Base-by-base conservation (phyloP, 2,113 vertebrate species). In the Tympanuchus pallidicinctus region DNA sequence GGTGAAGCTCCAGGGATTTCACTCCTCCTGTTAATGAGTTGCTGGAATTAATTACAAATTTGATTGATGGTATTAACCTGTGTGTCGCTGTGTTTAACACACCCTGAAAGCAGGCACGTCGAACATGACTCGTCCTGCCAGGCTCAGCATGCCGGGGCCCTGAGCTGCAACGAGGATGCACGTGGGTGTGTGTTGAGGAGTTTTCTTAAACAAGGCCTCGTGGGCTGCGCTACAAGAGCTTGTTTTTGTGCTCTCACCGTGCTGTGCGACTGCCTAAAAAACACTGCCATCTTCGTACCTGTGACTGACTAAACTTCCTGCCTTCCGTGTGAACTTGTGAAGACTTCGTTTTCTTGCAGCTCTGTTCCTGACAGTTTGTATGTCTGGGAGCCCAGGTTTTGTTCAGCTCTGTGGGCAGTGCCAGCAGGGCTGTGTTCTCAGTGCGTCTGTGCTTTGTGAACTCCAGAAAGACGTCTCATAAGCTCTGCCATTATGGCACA, bases 11-110 rank as follows among this genome's bases (percentile, higher is more conserved):
- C 45, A 36, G 47, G 56, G 93, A 78, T 70, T 93, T 86, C 47
- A 78, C 25, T 92, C 34, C 38, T 78, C 22, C 50, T n/a, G 57
- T 54, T 93, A 90, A 91, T 43, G 81, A 82, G 66, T 19, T 78
- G 78, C 87, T 86, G 71, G 81, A 75, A 38, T 89, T 81, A 92
- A 84, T 92, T 84, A 48, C 81, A 60, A 56, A 72, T 82, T 12
- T 67, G 3, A 63, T 38, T 78, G 77, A 72, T 92, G 65, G 24
- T 78, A 18, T 30, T 63, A 21, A 67, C 70, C n/a, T 79, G 8
- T 61, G 6, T 52, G 28, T 18, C 63, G 42, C 27, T 84, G 52
- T 43, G 1, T 43, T 83, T 75, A 78, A 86, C 36, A 57, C 36
- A 17, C 90, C 50, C 45, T 59, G 40, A 86, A 86, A 9, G 28